Evolutionary conservation across 2,113 vertebrate genomes (phyloP).

Genomic region (Triplophysa tibetana): DNA sequence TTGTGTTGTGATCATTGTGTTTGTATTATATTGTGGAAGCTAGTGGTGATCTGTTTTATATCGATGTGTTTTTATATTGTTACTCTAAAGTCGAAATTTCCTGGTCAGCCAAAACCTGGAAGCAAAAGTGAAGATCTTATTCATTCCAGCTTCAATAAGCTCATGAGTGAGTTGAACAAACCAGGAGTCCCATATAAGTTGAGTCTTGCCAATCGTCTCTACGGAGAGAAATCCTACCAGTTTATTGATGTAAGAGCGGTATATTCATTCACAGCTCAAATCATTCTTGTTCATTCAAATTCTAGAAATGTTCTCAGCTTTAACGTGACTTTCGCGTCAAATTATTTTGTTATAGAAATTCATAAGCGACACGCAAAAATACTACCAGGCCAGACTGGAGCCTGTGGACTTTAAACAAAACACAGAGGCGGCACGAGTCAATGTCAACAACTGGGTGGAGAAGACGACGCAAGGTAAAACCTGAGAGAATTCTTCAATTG

Average conservation of each 20-base stretch:
- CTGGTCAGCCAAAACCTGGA: conserved; percentile 57
- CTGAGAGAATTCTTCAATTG: not conserved
- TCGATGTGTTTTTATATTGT: not conserved
- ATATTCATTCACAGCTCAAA: not conserved
- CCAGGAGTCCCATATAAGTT: conserved; percentile 73
- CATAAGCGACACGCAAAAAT: conserved; percentile 60
- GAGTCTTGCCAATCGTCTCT: conserved; percentile 84
- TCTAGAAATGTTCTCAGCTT: not conserved
- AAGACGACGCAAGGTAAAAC: conserved; percentile 69
- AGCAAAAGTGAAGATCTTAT: conserved; percentile 58
- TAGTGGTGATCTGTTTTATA: not conserved
- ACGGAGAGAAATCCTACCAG: conserved; percentile 82
- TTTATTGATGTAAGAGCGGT: conserved; percentile 78
- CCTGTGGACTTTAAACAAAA: conserved; percentile 62
- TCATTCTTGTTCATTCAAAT: not conserved
- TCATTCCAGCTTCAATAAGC: conserved; percentile 74
- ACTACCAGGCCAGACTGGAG: conserved; percentile 72
- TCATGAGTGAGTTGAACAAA: conserved; percentile 80
- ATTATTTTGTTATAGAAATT: conserved; percentile 63
- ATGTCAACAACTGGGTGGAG: conserved; percentile 78
- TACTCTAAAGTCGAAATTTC: not conserved
- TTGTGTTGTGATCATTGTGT: no score
- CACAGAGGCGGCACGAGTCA: conserved; percentile 61
- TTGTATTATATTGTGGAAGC: no score
- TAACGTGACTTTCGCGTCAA: not conserved